phyloP scores from a whole-genome alignment of 92 coral and sea anemone genomes.

The Diadumene lineata region DNA sequence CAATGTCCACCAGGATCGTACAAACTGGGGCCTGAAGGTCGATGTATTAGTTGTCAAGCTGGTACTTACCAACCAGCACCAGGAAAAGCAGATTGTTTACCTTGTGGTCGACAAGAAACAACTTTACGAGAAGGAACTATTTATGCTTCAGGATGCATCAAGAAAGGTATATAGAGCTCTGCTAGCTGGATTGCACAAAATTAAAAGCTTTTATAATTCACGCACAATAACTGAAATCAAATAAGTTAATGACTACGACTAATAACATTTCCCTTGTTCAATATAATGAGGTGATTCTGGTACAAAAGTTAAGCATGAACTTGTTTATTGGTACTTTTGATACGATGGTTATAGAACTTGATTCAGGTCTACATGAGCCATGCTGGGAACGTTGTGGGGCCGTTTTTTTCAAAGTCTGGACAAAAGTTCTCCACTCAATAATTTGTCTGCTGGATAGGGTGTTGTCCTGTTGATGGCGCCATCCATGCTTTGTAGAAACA shows the following conservation, averaged over 20 bases:
- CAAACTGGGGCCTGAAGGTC: constrained; percentile 5
- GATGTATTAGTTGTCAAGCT: constrained; percentile 4
- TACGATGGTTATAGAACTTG: too few relatives aligned
- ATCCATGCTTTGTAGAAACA: too few relatives aligned
- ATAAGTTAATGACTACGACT: background rate
- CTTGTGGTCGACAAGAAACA: constrained; percentile 9
- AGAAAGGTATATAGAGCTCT: constrained; percentile 5
- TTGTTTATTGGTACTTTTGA: background rate
- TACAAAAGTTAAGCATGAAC: background rate
- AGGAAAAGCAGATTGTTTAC: constrained; percentile 10
- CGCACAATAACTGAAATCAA: background rate
- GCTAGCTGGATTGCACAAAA: background rate
- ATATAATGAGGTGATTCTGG: too few relatives aligned
- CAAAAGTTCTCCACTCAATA: too few relatives aligned
- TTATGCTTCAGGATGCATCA: constrained; percentile 11
- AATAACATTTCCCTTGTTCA: too few relatives aligned
- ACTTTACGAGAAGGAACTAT: constrained; percentile 16
- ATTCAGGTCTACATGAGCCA: too few relatives aligned
- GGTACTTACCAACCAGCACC: constrained; percentile 26
- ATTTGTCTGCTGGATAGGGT: too few relatives aligned
- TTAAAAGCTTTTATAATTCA: background rate
- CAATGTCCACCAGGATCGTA: constrained; percentile 25
- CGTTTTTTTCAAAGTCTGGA: background rate
- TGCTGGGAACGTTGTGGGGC: too few relatives aligned
- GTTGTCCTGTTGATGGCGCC: too few relatives aligned